Base-by-base conservation (phyloP, 1,140 invertebrate genomes). In the Thereuonema tuberculata region DNA sequence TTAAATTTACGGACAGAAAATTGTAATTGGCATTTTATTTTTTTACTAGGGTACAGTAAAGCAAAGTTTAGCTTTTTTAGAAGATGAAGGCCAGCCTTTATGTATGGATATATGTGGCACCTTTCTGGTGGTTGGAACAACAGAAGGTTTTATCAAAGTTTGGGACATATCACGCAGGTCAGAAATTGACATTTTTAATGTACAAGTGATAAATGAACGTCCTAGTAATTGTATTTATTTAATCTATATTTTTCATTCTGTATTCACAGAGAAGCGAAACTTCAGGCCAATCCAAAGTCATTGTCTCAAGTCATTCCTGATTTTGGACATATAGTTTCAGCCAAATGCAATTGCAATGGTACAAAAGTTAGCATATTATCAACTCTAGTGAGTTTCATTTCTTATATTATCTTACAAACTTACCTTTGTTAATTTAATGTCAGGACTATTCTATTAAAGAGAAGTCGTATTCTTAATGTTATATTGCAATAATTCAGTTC, bases 281-380 rank as follows among this genome's bases (percentile, higher is more conserved):
- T 75, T 27, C 74, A 77, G 54, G 71, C 72, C 59, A 74, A 75
- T 58, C 73, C 81, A 24, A 80, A 80, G 65, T 77, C 78, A 67
- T 61, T 85, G 52, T 68, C 70, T 31, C 80, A 83, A 50, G 67
- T 75, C 29, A 76, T 84, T 43, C 70, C 72, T 12, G 86, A 93
- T 72, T 94, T 97, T 76, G 89, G 89, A 1, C 85, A 88, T 74
- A 84, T 97, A 14, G 87, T 92, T 59, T 79, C 84, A 66, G 87
- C 89, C 0, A 85, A 84, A 68, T 85, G 86, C 31, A 98, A 96
- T 71, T 79, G 81, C 37, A 81, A 80, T 71, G 94, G 93, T 28
- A 85, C 81, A 55, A 87, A 86, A 73, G 83, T 97, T 61, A 92
- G 88, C 27, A 75, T 94, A 21, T 86, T 87, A 31, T n/a, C n/a